phyloP scores from a whole-genome alignment of 64 coral and sea anemone genomes.

The Trachythela sp. region DNA sequence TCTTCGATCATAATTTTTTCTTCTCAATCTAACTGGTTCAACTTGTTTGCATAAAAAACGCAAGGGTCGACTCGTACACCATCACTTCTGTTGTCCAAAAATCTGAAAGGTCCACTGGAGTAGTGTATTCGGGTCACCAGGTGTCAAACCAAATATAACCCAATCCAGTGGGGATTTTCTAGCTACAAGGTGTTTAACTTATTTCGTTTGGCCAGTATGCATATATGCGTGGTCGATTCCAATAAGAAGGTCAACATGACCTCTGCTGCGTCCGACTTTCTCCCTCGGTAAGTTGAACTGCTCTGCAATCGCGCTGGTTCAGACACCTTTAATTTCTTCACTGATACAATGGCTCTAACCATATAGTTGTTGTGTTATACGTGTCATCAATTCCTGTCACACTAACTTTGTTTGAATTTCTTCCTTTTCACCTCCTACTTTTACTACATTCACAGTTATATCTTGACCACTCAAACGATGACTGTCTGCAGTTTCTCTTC shows the following conservation, averaged over 20 bases:
- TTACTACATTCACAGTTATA: slow-evolving; percentile 43
- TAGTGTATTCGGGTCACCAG: not conserved
- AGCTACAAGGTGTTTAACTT: slow-evolving; percentile 37
- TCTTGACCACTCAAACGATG: slow-evolving; percentile 45
- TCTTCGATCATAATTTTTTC: slow-evolving; percentile 35
- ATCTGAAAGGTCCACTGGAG: slow-evolving; percentile 9
- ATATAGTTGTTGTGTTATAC: not conserved
- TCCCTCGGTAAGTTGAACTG: not conserved
- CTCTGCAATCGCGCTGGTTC: not conserved
- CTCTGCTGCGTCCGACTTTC: slow-evolving; percentile 16
- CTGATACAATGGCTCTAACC: not conserved
- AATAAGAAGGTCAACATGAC: slow-evolving; percentile 32
- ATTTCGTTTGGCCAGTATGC: slow-evolving; percentile 23
- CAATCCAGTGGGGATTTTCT: slow-evolving; percentile 13
- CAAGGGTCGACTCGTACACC: not conserved
- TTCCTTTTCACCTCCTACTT: slow-evolving; percentile 63
- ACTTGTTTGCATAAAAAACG: slow-evolving; percentile 39
- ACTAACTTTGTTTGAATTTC: slow-evolving; percentile 34
- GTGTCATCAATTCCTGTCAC: not conserved
- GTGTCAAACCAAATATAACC: slow-evolving; percentile 23
- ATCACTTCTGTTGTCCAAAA: not conserved
- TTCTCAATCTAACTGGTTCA: slow-evolving; percentile 20
- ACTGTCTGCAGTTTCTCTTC: slow-evolving; percentile 17
- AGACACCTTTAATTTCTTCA: not conserved
- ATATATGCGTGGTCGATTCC: slow-evolving; percentile 34